A percentile compares a stretch with the other conserved stretches of the same genome.
phyloP scores from a whole-genome alignment of 1,140 invertebrate species.

The Platyscapa corneri region DNA sequence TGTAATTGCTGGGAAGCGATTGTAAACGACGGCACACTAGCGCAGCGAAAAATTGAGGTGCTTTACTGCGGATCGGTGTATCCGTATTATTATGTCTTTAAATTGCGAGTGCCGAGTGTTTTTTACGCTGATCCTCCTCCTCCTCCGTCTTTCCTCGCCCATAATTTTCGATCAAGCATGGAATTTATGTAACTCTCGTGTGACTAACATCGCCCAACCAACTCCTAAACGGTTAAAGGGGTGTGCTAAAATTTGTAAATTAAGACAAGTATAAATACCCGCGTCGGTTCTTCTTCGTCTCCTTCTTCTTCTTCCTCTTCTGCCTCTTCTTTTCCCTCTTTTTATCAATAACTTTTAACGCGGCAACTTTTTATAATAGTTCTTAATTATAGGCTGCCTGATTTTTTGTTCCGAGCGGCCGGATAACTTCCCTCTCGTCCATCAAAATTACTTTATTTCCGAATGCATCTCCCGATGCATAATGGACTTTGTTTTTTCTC shows the following conservation, averaged over 20 bases:
- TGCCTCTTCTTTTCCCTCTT: too few species aligned
- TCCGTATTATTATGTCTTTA: slow-evolving; percentile 17
- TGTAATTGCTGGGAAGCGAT: slow-evolving; percentile 19
- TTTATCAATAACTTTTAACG: neutral
- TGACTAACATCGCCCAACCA: neutral
- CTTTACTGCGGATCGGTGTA: neutral
- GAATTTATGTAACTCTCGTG: neutral
- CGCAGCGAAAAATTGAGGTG: slow-evolving; percentile 3
- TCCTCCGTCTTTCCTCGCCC: neutral
- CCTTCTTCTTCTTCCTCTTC: too few species aligned
- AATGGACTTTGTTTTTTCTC: too few species aligned
- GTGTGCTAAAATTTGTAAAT: slow-evolving; percentile 10
- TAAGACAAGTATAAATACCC: neutral
- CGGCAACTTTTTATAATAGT: neutral
- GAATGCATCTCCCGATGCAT: too few species aligned
- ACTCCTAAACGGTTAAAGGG: neutral
- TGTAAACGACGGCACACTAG: slow-evolving; percentile 7
- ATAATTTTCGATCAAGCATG: neutral
- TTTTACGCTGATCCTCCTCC: neutral
- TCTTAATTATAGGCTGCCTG: neutral
- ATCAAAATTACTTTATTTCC: too few species aligned
- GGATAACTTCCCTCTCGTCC: too few species aligned
- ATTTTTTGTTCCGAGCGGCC: too few species aligned
- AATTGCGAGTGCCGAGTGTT: slow-evolving; percentile 15
- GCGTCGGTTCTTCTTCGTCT: neutral